phyloP scores from a whole-genome alignment of 2,113 vertebrate genomes.

The Capreolus pygargus region DNA sequence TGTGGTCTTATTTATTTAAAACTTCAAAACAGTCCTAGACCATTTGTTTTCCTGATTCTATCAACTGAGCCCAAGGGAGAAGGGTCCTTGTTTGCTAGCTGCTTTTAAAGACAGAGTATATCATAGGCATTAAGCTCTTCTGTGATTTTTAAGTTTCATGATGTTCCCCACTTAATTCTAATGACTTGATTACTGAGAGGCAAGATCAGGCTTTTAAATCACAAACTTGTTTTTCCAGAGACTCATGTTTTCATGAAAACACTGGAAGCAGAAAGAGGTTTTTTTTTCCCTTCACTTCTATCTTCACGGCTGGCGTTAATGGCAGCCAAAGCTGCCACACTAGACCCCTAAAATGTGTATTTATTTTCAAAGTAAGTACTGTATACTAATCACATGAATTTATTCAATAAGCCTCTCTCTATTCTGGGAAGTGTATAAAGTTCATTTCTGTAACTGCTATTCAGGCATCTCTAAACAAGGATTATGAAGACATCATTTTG shows the following conservation, averaged over 20 bases:
- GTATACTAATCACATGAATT: neutral
- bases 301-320: neutral
- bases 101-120: constrained; percentile 26
- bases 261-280: neutral
- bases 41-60: neutral
- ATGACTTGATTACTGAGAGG: constrained; percentile 34
- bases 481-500: neutral
- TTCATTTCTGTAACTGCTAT: neutral
- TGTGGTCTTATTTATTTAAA: constrained; percentile 46
- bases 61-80: constrained; percentile 21
- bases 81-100: neutral
- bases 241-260: neutral
- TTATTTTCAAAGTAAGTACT: neutral
- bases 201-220: constrained; percentile 24
- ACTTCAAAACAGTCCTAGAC: neutral
- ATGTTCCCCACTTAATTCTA: constrained; percentile 7
- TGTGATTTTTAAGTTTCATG: neutral
- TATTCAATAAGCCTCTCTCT: neutral
- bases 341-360: neutral
- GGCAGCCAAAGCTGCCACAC: neutral
- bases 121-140: neutral
- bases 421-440: neutral
- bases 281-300: neutral
- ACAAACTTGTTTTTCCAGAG: neutral
- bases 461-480: neutral